Percentiles rank a stretch among this genome's conserved stretches.
Conservation (phyloP, 1,140 invertebrate genomes). For the Megathymus violae region DNA sequence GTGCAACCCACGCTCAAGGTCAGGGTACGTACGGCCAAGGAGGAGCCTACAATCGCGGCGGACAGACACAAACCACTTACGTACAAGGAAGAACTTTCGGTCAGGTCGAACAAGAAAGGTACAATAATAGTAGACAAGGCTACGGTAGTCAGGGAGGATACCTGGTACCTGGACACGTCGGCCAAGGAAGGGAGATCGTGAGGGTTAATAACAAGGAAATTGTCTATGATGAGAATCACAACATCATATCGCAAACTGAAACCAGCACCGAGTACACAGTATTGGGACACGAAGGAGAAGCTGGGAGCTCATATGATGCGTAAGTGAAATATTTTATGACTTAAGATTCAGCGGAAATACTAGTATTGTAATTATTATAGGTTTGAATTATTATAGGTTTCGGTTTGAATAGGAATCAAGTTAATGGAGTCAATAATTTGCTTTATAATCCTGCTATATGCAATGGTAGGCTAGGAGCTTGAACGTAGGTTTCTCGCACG, state of each 20-base stretch:
- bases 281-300: conserved; percentile 76
- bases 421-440: no score
- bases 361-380: no score
- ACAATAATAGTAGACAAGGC: conserved; percentile 38
- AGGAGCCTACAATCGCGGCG: conserved; percentile 30
- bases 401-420: no score
- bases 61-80: conserved; percentile 8
- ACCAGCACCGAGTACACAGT: conserved; percentile 71
- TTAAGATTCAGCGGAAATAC: no score
- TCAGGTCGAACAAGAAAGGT: no score
- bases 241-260: conserved; percentile 67
- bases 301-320: conserved; percentile 76
- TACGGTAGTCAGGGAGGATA: conserved; percentile 35
- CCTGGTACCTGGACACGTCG: conserved; percentile 32
- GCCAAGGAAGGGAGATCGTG: conserved; percentile 53
- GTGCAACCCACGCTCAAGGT: conserved; percentile 21
- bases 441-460: no score
- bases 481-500: no score
- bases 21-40: conserved; percentile 23
- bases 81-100: conserved; percentile 13
- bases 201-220: conserved; percentile 61
- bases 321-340: no score
- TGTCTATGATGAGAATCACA: conserved; percentile 66
- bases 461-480: no score
- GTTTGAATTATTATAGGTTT: no score